These are phyloP conservation scores for Sycophila texana DNA, from an alignment of 2,888 invertebrate genomes.

Conservation along the genomic window DNA sequence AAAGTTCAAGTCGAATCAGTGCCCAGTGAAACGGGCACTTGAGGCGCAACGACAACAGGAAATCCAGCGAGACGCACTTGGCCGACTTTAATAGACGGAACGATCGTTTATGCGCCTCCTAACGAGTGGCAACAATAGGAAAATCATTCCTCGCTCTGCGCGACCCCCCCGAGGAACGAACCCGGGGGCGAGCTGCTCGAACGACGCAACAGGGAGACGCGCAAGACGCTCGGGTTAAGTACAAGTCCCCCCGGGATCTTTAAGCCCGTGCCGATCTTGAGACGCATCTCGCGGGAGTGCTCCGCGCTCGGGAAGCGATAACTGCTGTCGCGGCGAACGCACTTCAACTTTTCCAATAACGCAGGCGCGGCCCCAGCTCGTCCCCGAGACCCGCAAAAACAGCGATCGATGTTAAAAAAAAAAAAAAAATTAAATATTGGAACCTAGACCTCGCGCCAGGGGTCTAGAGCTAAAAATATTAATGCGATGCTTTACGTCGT, in stretches of 20 bases:
- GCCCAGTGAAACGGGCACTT: too few species aligned
- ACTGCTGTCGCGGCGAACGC: conserved; percentile 49
- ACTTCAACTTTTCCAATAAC: conserved; percentile 62
- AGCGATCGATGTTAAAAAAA: too few species aligned
- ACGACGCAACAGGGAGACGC: conserved; percentile 40
- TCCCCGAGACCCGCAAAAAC: too few species aligned
- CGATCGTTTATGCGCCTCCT: conserved; percentile 10
- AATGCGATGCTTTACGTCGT: too few species aligned
- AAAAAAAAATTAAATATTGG: too few species aligned
- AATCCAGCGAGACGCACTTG: too few species aligned
- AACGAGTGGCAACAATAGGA: conserved; percentile 48
- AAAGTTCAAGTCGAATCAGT: too few species aligned
- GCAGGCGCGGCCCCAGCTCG: conserved; percentile 6
- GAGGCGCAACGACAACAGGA: too few species aligned
- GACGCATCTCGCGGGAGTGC: conserved; percentile 57
- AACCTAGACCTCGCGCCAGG: too few species aligned
- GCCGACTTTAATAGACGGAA: too few species aligned
- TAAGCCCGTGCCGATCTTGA: conserved; percentile 53
- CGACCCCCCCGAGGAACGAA: conserved; percentile 4
- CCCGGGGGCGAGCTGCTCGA: neutral
- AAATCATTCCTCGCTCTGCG: conserved; percentile 36
- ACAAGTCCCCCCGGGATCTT: conserved; percentile 61
- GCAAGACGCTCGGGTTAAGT: conserved; percentile 57
- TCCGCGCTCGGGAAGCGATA: conserved; percentile 60
- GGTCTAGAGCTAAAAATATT: too few species aligned